Evolutionary conservation across 2,113 vertebrate species (phyloP), one percentile per base, ranked within the genome.

Genomic region (Antigone vipio): DNA sequence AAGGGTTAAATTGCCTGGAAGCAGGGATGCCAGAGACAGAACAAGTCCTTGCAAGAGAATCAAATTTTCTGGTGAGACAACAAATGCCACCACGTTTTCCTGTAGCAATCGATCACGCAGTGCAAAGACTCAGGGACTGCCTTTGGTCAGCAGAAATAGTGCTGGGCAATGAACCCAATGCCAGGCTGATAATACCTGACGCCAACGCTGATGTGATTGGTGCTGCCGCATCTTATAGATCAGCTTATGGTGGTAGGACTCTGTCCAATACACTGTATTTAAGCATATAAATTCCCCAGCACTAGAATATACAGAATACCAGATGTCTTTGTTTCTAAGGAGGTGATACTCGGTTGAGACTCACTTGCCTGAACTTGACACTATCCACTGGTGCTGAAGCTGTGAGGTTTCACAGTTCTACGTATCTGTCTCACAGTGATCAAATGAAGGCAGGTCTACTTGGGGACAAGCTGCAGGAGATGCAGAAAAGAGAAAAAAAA

Each of bases 101-200:
- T 52, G 15, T 20, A 58, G 5, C 12, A 10, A 34, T 23, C 0
- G 0, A 3, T 42, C 1, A 0, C 38, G 53, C 22, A 68, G 7
- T 24, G 9, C 1, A 2, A 76, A 42, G 13, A 11, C 15, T 32
- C 29, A 11, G 21, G 16, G 29, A 40, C 20, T 29, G n/a, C 5
- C 13, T 71, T 58, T 59, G 32, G 1, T 34, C n/a, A 73, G n/a
- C 30, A 84, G 66, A 84, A 11, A 15, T 8, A 21, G 15, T 27
- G 38, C 44, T 49, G 10, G 12, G 9, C 24, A 7, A 23, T 42
- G n/a, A 67, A 49, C 18, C 4, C n/a, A 78, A 8, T 1, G 2
- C 9, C 1, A 3, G 21, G 29, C 9, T 47, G 29, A 40, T 27
- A 8, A 8, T 26, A 6, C 21, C 22, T 83, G n/a, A 55, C 21